Base-by-base conservation (phyloP, 1,140 invertebrate species). In the Brachystomella parvula region DNA sequence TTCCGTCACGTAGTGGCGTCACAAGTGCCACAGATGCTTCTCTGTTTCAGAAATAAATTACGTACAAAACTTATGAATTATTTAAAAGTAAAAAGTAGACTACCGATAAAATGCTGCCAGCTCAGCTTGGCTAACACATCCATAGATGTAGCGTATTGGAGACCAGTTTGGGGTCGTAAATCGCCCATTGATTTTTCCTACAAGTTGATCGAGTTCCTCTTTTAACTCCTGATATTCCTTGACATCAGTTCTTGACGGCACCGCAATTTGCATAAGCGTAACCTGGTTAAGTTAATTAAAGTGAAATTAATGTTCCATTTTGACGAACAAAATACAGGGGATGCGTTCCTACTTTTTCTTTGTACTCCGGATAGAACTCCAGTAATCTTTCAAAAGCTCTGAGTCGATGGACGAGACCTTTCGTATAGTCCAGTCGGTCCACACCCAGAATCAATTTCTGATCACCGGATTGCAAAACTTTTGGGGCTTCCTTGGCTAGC, bases 201-300 rank as follows among this genome's bases (percentile, higher is more conserved):
- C 89, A 33, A 93, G 75, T 75, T 93, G 89, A 77, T 94, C 90
- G 78, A 94, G 89, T 75, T 94, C 90, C 74, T 93, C 88, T 74
- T 94, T 94, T 56, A 94, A 79, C 70, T 94, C 90, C 73, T 92
- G 88, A 74, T 94, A 94, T 75, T 93, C 90, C 73, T 89, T 88
- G 0, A 94, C 90, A 73, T 94, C 91, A 0, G 89, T 93, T 70
- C 91, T 81, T 0, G 90, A 93, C 2, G 91, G 91, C 19, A 94
- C 91, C 1, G 90, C 88, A 59, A 94, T 89, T 78, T 93, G 90
- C 0, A 92, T 75, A 63, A 92, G 76, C 12, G 87, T 86, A 2
- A 84, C 82, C 80, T 81, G 61, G 29, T n/a, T n/a, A 66, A 71
- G 29, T 31, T 6, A 9, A 29, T 33, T 29, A 9, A 15, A 60